These are phyloP conservation scores for Drosophila watanabei DNA, from an alignment of 1,140 invertebrate species.

Conservation along the genomic window DNA sequence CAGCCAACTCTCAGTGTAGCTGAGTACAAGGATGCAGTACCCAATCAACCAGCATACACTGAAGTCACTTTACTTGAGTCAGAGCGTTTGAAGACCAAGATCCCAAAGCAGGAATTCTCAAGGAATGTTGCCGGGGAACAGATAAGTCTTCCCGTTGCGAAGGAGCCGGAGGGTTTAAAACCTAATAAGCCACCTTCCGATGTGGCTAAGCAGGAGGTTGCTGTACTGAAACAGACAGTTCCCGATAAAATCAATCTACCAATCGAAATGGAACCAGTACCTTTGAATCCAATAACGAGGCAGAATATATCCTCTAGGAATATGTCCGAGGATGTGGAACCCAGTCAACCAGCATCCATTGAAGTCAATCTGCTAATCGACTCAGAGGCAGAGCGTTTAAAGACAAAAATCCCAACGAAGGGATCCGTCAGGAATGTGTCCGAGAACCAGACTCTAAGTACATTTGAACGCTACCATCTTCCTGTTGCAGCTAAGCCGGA, in stretches of 20 bases:
- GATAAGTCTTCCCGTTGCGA: not conserved
- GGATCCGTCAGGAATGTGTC: not conserved
- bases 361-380: not conserved
- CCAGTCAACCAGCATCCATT: not conserved
- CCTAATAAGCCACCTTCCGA: no score
- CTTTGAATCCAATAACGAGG: not conserved
- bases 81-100: not conserved
- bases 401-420: not conserved
- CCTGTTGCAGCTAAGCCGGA: not conserved
- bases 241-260: not conserved
- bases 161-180: not conserved
- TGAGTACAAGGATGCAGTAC: no score
- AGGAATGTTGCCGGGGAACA: not conserved
- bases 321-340: not conserved
- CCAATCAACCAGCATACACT: no score
- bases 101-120: not conserved
- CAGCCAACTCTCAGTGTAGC: no score
- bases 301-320: no score
- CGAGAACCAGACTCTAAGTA: not conserved
- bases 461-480: not conserved
- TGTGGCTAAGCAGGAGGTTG: not conserved
- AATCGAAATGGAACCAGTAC: not conserved
- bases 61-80: not conserved
- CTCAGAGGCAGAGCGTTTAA: not conserved
- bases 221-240: not conserved